These are phyloP conservation scores for Chalcosyrphus nemorum DNA, from an alignment of 2,888 invertebrate species.

Conservation along the genomic window DNA sequence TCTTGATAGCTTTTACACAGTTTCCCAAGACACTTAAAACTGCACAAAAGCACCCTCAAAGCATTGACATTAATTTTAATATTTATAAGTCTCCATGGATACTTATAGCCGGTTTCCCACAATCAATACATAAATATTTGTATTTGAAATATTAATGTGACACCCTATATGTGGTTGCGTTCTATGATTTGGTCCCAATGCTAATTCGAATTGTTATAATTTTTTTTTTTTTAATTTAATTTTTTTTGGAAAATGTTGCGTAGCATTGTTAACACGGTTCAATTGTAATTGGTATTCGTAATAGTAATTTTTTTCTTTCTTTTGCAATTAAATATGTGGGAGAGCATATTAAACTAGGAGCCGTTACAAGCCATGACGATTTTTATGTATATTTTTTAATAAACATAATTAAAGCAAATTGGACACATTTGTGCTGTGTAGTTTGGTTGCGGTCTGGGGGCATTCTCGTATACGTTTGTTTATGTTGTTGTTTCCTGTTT, in stretches of 20 bases:
- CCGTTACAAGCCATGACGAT: slow-evolving; percentile 5
- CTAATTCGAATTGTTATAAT: slow-evolving; percentile 33
- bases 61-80: neutral
- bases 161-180: no score
- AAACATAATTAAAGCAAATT: slow-evolving; percentile 43
- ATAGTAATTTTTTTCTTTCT: neutral
- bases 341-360: neutral
- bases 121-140: no score
- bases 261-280: neutral
- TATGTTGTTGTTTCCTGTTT: neutral
- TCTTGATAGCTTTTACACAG: neutral
- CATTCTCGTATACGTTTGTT: neutral
- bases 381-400: neutral
- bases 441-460: neutral
- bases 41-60: neutral
- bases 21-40: neutral
- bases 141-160: slow-evolving; percentile 13
- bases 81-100: neutral
- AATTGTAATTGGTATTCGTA: neutral
- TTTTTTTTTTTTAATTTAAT: slow-evolving; percentile 34
- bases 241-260: neutral
- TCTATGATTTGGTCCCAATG: neutral
- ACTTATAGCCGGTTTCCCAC: neutral
- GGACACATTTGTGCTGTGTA: slow-evolving; percentile 19
- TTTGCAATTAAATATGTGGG: neutral